Percentiles rank a stretch among this genome's conserved stretches.
phyloP scores from a whole-genome alignment of 2,113 vertebrate species.

The Aldabrachelys gigantea region DNA sequence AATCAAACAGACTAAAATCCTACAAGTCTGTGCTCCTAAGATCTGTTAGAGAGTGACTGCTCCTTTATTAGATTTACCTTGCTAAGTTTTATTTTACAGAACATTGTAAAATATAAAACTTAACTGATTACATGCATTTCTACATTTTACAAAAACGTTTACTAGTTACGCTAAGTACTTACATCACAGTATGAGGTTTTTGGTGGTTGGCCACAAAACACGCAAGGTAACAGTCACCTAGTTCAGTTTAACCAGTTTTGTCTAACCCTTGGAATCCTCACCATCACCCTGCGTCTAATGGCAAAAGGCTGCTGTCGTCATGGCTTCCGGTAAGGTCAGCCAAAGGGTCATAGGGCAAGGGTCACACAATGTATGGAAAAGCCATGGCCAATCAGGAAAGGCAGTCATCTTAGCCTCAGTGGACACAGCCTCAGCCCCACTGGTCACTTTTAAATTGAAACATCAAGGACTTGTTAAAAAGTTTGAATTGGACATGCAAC shows the following conservation, averaged over 20 bases:
- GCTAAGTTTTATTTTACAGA: constrained; percentile 91
- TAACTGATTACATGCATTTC: constrained; percentile 90
- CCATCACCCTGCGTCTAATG: constrained; percentile 99
- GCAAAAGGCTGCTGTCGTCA: constrained; percentile 99
- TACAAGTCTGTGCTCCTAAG: constrained; percentile 82
- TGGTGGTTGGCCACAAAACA: constrained; percentile 90
- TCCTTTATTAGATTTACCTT: constrained; percentile 96
- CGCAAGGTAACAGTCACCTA: constrained; percentile 91
- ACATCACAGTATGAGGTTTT: constrained; percentile 90
- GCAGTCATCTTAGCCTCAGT: constrained; percentile 99
- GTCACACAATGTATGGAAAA: constrained; percentile 99
- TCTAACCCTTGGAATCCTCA: constrained; percentile 99
- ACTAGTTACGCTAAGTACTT: constrained; percentile 90
- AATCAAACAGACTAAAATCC: constrained; percentile 85
- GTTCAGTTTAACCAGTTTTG: constrained; percentile 91
- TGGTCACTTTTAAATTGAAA: constrained; percentile 99
- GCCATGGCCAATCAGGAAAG: constrained; percentile 99
- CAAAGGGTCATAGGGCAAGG: constrained; percentile 99
- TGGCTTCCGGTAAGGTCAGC: constrained; percentile 99
- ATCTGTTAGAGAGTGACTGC: constrained; percentile 87
- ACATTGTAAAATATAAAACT: constrained; percentile 89
- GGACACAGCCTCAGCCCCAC: constrained; percentile 99
- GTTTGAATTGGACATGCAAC: constrained; percentile 96
- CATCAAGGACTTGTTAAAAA: constrained; percentile 99
- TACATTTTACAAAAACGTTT: constrained; percentile 87